Evolutionary conservation across 2,888 invertebrate species (phyloP).

Genomic region (Xylota segnis): DNA sequence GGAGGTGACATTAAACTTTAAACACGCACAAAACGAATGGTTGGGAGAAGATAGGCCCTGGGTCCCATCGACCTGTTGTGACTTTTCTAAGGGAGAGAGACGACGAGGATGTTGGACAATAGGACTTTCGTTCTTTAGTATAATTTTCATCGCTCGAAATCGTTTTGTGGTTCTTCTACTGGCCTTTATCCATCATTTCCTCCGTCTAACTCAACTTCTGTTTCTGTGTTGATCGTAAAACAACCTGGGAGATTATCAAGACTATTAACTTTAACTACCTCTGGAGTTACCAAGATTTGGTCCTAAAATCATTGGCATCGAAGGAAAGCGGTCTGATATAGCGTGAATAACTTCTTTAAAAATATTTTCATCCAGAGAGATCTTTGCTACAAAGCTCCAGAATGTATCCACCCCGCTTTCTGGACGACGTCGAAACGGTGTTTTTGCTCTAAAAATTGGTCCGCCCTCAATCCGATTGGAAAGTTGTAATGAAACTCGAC

Average conservation of each 20-base stretch:
- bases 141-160: slow-evolving; percentile 5
- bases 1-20: too few species aligned
- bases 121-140: neutral
- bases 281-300: slow-evolving; percentile 10
- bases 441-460: neutral
- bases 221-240: neutral
- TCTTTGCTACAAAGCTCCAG: neutral
- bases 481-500: neutral
- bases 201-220: neutral
- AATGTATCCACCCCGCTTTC: neutral
- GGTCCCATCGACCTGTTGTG: too few species aligned
- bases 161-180: neutral
- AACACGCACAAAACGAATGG: too few species aligned
- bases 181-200: neutral
- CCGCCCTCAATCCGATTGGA: neutral
- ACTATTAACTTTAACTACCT: slow-evolving; percentile 9
- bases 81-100: neutral
- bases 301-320: slow-evolving; percentile 16
- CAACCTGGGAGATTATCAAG: slow-evolving; percentile 2
- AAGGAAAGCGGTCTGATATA: slow-evolving; percentile 1
- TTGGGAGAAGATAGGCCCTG: too few species aligned
- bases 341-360: slow-evolving; percentile 8
- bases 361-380: slow-evolving; percentile 11
- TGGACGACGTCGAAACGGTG: neutral
- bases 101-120: neutral